phyloP scores from a whole-genome alignment of 2,113 vertebrate genomes.

The Agelaius phoeniceus region DNA sequence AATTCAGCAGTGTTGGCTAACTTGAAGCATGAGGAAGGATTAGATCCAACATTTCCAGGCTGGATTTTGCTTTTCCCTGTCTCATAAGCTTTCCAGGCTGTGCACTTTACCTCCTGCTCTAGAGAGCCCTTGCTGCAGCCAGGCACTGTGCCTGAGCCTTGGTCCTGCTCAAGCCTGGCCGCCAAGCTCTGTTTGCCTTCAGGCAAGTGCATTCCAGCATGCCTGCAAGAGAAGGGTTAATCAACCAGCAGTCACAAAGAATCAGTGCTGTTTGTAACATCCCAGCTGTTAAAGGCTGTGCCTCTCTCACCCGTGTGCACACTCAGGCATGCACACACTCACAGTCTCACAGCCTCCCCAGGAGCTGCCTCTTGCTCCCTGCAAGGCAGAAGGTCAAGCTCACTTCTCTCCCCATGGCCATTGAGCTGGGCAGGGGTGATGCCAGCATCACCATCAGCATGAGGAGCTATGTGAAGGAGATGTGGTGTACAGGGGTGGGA shows the following conservation, averaged over 20 bases:
- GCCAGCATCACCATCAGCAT: not conserved
- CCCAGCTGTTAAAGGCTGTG: not conserved
- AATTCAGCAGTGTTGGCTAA: not conserved
- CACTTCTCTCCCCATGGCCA: not conserved
- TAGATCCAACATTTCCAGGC: not conserved
- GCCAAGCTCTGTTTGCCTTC: not conserved
- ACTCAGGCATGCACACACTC: rapidly evolving
- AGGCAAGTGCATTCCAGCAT: not conserved
- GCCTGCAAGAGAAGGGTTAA: not conserved
- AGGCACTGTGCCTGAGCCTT: not conserved
- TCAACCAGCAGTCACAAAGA: not conserved
- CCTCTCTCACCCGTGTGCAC: not conserved
- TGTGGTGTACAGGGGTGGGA: not conserved
- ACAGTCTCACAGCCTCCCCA: not conserved
- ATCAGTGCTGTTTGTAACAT: not conserved
- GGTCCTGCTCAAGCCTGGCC: not conserved
- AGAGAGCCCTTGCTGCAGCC: not conserved
- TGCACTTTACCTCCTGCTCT: not conserved
- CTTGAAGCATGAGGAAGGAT: not conserved
- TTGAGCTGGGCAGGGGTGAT: not conserved
- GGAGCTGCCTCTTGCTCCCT: not conserved
- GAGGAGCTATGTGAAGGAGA: not conserved
- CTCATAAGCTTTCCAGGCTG: not conserved
- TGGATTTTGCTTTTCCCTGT: not conserved
- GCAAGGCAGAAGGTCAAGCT: not conserved